phyloP scores from a whole-genome alignment of 1,140 invertebrate species.

The Druon quercuslanigerum region DNA sequence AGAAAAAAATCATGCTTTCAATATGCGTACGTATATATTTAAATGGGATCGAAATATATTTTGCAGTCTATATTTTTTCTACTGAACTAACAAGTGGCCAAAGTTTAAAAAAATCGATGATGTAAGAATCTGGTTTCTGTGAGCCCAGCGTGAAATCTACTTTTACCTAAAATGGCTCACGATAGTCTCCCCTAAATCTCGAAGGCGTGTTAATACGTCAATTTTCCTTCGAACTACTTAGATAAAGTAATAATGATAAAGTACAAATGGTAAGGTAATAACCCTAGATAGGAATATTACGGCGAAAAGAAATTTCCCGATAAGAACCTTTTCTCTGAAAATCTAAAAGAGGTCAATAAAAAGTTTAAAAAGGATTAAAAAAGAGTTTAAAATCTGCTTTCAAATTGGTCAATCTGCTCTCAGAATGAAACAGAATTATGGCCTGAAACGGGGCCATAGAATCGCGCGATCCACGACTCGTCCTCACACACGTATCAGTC shows the following conservation, averaged over 20 bases:
- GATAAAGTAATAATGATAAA: neutral
- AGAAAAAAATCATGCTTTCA: no score
- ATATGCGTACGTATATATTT: no score
- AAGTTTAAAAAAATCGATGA: no score
- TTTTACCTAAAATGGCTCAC: neutral
- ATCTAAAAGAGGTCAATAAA: neutral
- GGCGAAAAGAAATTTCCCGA: neutral
- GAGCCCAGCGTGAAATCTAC: neutral
- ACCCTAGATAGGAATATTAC: no score
- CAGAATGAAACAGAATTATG: neutral
- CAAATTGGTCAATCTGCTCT: neutral
- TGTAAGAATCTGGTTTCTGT: no score
- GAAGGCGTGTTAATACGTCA: neutral
- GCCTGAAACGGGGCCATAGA: constrained; percentile 3
- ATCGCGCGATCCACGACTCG: neutral
- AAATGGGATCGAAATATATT: no score
- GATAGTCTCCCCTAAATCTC: neutral
- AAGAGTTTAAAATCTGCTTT: neutral
- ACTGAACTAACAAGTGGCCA: no score
- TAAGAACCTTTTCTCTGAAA: neutral
- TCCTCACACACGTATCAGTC: no score
- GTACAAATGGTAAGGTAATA: no score
- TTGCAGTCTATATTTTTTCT: no score
- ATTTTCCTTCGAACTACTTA: neutral
- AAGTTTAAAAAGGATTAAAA: neutral